Evolutionary conservation across 2,888 invertebrate species (phyloP).

Genomic region (Papilio demoleus): DNA sequence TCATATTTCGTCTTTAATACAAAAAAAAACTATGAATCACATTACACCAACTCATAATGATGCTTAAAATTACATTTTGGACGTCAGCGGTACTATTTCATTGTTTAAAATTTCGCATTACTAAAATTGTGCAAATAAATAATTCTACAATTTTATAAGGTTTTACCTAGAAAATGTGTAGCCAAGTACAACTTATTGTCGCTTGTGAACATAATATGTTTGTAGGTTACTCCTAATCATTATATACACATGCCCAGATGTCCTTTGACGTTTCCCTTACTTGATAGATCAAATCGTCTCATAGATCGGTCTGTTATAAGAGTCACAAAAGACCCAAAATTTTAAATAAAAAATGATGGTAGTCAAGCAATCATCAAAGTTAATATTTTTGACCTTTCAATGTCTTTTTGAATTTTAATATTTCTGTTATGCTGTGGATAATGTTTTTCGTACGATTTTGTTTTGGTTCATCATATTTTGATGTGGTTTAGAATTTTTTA

Average conservation of each 20-base stretch:
- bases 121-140: neutral
- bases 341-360: too few species aligned
- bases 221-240: neutral
- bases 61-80: neutral
- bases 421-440: slow-evolving; percentile 1
- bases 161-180: neutral
- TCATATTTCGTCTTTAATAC: slow-evolving; percentile 12
- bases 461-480: neutral
- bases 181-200: neutral
- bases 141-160: neutral
- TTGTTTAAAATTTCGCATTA: neutral
- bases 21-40: slow-evolving; percentile 14
- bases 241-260: too few species aligned
- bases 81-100: neutral
- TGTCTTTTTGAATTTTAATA: slow-evolving; percentile 21
- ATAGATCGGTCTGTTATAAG: too few species aligned
- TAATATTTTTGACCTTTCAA: slow-evolving; percentile 15
- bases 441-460: slow-evolving; percentile 6
- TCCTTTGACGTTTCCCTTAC: too few species aligned
- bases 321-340: too few species aligned
- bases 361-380: neutral
- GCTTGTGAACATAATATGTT: neutral
- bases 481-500: neutral
- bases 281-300: too few species aligned
- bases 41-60: neutral